Evolutionary conservation across 1,140 invertebrate species (phyloP), one percentile per base, ranked within the genome.

Genomic region (Campoletis sonorensis): DNA sequence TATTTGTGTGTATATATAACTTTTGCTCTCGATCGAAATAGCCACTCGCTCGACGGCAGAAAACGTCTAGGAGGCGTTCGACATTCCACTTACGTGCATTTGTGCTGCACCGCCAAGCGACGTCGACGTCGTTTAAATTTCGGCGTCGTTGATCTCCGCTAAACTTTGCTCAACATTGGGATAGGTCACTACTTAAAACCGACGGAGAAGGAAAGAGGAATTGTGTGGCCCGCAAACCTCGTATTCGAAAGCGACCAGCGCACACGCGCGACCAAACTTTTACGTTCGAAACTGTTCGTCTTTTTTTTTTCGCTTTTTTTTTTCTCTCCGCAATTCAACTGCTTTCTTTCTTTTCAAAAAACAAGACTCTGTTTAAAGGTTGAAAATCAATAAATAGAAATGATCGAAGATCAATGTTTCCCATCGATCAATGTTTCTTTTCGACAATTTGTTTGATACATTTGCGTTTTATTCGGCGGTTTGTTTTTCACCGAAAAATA

Each of bases 11-110:
- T 30, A 54, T 49, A 72, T 37, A 72, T n/a, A 75, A 75, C 70
- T 37, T 75, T 70, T 75, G 72, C 33, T 73, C 76, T 77, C 72
- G 82, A 81, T 84, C 76, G 70, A 84, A 84, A 84, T 84, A 84
- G 82, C 80, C 51, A 76, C 45, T n/a, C n/a, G 79, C 49, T 49
- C n/a, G n/a, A 30, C 40, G 40, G 72, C 26, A 54, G 21, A 75
- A 49, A 45, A 72, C 80, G 82, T 80, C 80, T 81, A 84, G 78
- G 79, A 77, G 72, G 72, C 71, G 71, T 81, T 83, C 79, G 80
- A 80, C 82, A 84, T 84, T 84, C 82, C 80, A 79, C 81, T 75
- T 79, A 82, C 76, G 81, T 68, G 76, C 81, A 82, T 82, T 82
- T 78, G 76, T 77, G 72, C 49, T 77, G 72, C 72, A 75, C 45